A percentile compares a stretch with the other conserved stretches of the same genome.
These are phyloP conservation scores for Notodonta dromedarius DNA, from an alignment of 2,888 invertebrate genomes.

Conservation along the genomic window DNA sequence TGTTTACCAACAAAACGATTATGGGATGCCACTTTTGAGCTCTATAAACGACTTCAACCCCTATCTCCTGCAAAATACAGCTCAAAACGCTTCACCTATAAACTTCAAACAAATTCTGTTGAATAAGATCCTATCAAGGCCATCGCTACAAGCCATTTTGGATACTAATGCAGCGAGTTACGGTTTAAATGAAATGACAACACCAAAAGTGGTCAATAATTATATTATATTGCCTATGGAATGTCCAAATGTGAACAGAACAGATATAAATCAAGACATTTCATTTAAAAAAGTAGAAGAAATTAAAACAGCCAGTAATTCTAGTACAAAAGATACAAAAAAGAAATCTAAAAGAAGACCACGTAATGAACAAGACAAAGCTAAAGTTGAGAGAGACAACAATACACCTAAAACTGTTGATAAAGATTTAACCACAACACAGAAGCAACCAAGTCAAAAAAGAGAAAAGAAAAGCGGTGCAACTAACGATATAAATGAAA, in stretches of 20 bases:
- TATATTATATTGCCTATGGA: constrained; percentile 52
- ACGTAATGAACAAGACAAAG: constrained; percentile 8
- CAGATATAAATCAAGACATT: not conserved
- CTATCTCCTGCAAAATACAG: constrained; percentile 36
- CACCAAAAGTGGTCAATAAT: constrained; percentile 48
- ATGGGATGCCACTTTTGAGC: constrained; percentile 19
- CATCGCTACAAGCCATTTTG: constrained; percentile 42
- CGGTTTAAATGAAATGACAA: constrained; percentile 43
- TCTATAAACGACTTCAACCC: constrained; percentile 38
- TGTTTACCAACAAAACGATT: constrained; percentile 29
- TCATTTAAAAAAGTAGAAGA: not conserved
- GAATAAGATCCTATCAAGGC: constrained; percentile 45
- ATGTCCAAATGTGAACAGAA: constrained; percentile 32
- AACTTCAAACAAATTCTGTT: constrained; percentile 46
- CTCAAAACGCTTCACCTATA: constrained; percentile 42
- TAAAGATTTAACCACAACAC: not conserved
- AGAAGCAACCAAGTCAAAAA: not conserved
- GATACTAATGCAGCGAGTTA: constrained; percentile 41
- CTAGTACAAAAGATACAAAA: not conserved
- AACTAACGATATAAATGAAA: constrained; percentile 6
- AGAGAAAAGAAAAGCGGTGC: constrained; percentile 14
- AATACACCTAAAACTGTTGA: constrained; percentile 3
- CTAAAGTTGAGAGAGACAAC: constrained; percentile 4
- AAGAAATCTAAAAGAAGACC: constrained; percentile 6
- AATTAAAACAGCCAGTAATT: not conserved